phyloP scores from a whole-genome alignment of 2,797 vertebrate species.

The Agapornis canus region DNA sequence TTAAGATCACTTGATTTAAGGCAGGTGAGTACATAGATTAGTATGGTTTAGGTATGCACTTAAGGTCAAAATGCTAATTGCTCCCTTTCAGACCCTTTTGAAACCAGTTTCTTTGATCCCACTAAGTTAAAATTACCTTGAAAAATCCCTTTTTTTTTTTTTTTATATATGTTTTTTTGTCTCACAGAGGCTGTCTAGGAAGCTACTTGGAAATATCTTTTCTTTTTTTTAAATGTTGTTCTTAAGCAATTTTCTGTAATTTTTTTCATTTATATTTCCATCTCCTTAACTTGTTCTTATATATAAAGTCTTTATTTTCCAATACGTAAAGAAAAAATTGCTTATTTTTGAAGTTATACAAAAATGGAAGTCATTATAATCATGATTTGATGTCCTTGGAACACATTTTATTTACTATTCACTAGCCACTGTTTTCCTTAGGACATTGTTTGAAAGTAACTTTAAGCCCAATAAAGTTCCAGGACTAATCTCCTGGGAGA shows the following conservation, averaged over 20 bases:
- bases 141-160: not conserved
- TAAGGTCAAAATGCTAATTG: not conserved
- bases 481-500: slow-evolving; percentile 28
- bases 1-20: not conserved
- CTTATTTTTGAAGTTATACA: slow-evolving; percentile 33
- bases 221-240: not conserved
- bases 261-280: slow-evolving; percentile 7
- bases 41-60: not conserved
- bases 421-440: slow-evolving; percentile 44
- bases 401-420: slow-evolving; percentile 47
- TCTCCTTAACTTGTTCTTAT: not conserved
- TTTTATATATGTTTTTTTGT: not conserved
- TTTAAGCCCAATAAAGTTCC: slow-evolving; percentile 28
- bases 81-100: not conserved
- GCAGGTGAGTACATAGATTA: fast-evolving
- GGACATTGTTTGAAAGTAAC: slow-evolving; percentile 25
- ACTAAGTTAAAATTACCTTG: not conserved
- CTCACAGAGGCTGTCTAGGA: not conserved
- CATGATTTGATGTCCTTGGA: slow-evolving; percentile 12
- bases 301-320: slow-evolving; percentile 14
- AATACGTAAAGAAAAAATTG: not conserved
- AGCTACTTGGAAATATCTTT: slow-evolving; percentile 1
- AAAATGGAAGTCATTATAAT: slow-evolving; percentile 55
- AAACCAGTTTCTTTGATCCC: not conserved
- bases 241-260: not conserved